phyloP scores from a whole-genome alignment of 1,140 invertebrate genomes.

The Zaprionus tsacasi region DNA sequence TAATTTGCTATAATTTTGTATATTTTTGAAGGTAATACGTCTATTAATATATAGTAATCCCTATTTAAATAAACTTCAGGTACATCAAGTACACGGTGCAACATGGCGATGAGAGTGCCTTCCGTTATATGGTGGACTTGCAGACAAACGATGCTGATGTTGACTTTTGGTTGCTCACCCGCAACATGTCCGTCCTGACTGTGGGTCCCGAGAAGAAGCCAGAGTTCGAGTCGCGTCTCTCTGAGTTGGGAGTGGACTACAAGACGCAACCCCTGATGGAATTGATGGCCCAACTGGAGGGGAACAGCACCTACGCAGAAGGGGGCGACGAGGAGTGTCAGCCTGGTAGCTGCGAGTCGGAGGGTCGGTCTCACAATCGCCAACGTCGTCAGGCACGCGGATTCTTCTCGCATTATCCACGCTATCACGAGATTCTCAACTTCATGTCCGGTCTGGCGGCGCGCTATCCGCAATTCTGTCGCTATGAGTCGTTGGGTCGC shows the following conservation, averaged over 20 bases:
- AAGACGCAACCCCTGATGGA: conserved; percentile 70
- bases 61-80: conserved; percentile 26
- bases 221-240: conserved; percentile 61
- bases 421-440: conserved; percentile 74
- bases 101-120: conserved; percentile 60
- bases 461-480: conserved; percentile 75
- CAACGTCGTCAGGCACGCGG: conserved; percentile 72
- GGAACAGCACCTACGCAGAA: conserved; percentile 60
- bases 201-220: conserved; percentile 54
- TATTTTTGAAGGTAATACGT: too few relatives aligned
- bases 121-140: conserved; percentile 70
- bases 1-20: neutral
- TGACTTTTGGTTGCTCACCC: conserved; percentile 72
- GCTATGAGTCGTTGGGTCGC: conserved; percentile 77
- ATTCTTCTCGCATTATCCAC: conserved; percentile 74
- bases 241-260: conserved; percentile 55
- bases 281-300: conserved; percentile 61
- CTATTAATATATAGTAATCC: too few relatives aligned
- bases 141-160: conserved; percentile 63
- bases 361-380: conserved; percentile 51
- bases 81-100: conserved; percentile 74
- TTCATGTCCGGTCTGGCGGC: conserved; percentile 75
- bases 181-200: conserved; percentile 68
- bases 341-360: conserved; percentile 50
- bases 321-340: conserved; percentile 56